Conservation (phyloP, 1,140 invertebrate species). For the Trichonephila clavata region DNA sequence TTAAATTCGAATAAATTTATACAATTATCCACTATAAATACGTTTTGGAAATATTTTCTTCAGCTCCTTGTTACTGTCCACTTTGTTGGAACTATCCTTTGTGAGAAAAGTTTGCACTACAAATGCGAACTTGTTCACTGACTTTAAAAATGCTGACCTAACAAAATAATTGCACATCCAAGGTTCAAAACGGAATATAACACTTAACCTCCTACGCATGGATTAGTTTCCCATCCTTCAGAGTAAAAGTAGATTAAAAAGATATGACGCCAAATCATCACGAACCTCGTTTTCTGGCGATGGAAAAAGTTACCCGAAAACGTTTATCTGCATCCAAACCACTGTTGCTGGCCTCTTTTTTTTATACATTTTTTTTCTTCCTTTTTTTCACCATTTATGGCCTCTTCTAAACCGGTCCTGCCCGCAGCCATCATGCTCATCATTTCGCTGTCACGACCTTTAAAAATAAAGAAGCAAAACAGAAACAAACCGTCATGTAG, state of each 20-base stretch:
- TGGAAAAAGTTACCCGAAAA: slow-evolving; percentile 33
- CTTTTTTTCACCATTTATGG: not conserved
- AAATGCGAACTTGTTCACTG: no score
- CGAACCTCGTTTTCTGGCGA: not conserved
- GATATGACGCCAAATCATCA: slow-evolving; percentile 27
- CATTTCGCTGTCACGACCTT: slow-evolving; percentile 63
- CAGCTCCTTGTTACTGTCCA: no score
- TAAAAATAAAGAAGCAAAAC: slow-evolving; percentile 35
- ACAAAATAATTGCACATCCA: not conserved
- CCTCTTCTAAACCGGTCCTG: slow-evolving; percentile 38
- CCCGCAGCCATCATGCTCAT: slow-evolving; percentile 41
- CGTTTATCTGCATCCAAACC: slow-evolving; percentile 17
- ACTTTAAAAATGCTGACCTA: not conserved
- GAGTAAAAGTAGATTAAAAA: slow-evolving; percentile 42
- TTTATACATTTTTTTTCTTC: not conserved
- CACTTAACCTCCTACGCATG: slow-evolving; percentile 38
- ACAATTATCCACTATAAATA: no score
- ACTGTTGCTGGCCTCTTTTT: slow-evolving; percentile 48
- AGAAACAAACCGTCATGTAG: slow-evolving; percentile 21
- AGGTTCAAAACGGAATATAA: not conserved
- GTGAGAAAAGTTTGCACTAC: no score
- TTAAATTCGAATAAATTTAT: no score
- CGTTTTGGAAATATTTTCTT: no score
- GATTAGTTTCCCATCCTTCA: slow-evolving; percentile 47
- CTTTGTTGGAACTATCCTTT: no score